phyloP scores from a whole-genome alignment of 2,797 vertebrate species.

The Tokudaia tokunoshimensis region DNA sequence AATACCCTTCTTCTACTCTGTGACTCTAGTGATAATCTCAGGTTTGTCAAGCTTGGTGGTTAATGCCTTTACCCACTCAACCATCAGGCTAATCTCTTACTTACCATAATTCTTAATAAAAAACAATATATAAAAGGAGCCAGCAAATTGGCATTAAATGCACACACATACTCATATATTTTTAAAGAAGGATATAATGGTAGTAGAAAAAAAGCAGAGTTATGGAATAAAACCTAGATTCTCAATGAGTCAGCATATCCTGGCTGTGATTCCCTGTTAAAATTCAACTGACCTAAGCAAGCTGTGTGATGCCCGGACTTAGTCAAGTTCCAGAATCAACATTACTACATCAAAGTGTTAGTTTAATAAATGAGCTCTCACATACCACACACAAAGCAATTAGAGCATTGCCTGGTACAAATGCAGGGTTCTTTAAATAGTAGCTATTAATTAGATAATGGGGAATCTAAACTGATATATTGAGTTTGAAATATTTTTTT shows the following conservation, averaged over 20 bases:
- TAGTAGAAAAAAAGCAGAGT: neutral
- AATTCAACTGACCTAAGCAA: neutral
- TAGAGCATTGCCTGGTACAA: neutral
- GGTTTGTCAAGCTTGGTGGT: neutral
- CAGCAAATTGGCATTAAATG: neutral
- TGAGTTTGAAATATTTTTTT: neutral
- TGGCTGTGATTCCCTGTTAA: neutral
- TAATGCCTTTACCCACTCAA: neutral
- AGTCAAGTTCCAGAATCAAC: neutral
- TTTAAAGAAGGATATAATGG: neutral
- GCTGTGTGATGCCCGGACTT: neutral
- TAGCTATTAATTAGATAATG: neutral
- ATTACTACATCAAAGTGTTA: neutral
- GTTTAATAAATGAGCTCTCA: constrained; percentile 17
- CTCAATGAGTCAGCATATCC: neutral
- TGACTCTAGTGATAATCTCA: neutral
- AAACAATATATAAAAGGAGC: neutral
- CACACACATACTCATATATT: neutral
- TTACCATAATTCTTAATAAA: constrained; percentile 13
- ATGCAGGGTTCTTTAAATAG: neutral
- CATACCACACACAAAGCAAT: neutral
- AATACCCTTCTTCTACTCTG: neutral
- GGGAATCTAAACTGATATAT: neutral
- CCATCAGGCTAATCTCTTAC: neutral
- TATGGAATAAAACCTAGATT: neutral